phyloP scores from a whole-genome alignment of 92 coral and sea anemone species.

The Pocillopora meandrina region DNA sequence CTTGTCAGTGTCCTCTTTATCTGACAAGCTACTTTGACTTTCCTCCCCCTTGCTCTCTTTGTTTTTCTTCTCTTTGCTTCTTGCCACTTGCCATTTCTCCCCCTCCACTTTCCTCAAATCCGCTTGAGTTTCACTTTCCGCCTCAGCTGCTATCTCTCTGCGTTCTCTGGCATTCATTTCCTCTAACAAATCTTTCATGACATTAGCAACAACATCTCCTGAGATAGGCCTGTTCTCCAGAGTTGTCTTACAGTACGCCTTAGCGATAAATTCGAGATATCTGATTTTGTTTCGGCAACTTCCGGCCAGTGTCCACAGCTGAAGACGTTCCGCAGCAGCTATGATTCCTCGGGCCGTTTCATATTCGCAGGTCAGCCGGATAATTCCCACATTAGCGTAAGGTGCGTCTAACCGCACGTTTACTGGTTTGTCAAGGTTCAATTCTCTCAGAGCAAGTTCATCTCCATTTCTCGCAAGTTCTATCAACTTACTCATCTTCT shows the following conservation, averaged over 20 bases:
- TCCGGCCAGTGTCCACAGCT: not conserved
- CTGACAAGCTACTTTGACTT: no score
- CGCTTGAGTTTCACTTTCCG: not conserved
- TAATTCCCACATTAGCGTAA: no score
- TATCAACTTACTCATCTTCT: not conserved
- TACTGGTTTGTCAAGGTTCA: constrained; percentile 10
- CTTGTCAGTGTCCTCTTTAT: not conserved
- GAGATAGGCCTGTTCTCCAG: constrained; percentile 12
- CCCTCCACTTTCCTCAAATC: not conserved
- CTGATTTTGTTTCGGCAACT: constrained; percentile 12
- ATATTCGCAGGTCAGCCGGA: constrained; percentile 14
- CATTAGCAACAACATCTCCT: constrained; percentile 11
- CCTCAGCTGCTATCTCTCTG: constrained; percentile 3
- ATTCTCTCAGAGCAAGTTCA: not conserved
- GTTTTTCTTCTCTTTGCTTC: constrained; percentile 12
- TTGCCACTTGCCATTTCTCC: not conserved
- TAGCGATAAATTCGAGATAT: constrained; percentile 16
- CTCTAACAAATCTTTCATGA: constrained; percentile 24
- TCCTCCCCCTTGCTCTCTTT: no score
- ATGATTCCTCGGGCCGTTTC: not conserved
- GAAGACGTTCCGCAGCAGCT: constrained; percentile 9
- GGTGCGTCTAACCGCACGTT: constrained; percentile 1
- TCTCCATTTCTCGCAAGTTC: constrained; percentile 8
- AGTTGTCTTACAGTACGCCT: constrained; percentile 15
- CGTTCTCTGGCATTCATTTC: not conserved